Evolutionary conservation across 2,113 vertebrate genomes (phyloP), one percentile per base, ranked within the genome.

Genomic region (Bubo scandiacus): DNA sequence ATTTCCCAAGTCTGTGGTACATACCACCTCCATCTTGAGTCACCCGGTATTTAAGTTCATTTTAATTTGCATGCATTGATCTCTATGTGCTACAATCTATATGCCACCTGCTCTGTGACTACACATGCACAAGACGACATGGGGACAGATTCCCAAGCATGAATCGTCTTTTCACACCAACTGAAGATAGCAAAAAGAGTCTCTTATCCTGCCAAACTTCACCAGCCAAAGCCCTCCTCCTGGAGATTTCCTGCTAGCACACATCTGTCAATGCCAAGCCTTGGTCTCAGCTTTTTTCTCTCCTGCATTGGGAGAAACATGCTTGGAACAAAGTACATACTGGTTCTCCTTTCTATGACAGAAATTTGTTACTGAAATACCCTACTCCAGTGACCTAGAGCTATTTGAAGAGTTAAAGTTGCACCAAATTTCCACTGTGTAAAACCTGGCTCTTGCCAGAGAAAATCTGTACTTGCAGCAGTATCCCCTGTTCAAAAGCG

Each of bases 51-150:
- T 78, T 77, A 61, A 88, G 75, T 49, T 84, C 38, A 65, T 75
- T 61, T 61, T 32, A 47, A 92, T 79, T 68, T 68, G 30, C 78
- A 92, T 72, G 45, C 66, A 78, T 81, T 70, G 43, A 89, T 91
- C 29, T 68, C 66, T 92, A 15, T 49, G 66, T 25, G 36, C 47
- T 86, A 38, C 29, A 63, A 88, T 59, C 59, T 93, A 81, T 77
- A 79, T 14, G 25, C 91, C 89, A 94, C 88, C 89, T 85, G 92
- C 81, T 91, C 81, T 58, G 78, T 68, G 61, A 92, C 73, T 86
- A 54, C n/a, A 88, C 27, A 83, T 23, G 54, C 66, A 85, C 38
- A 58, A 58, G 68, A 68, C 81, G 84, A 77, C 77, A 84, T 0
- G 3, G 49, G 30, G 73, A 89, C 58, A 79, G n/a, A 96, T 91